Conservation (phyloP, 1,140 invertebrate species). For the Pachyrhynchus sulphureomaculatus region DNA sequence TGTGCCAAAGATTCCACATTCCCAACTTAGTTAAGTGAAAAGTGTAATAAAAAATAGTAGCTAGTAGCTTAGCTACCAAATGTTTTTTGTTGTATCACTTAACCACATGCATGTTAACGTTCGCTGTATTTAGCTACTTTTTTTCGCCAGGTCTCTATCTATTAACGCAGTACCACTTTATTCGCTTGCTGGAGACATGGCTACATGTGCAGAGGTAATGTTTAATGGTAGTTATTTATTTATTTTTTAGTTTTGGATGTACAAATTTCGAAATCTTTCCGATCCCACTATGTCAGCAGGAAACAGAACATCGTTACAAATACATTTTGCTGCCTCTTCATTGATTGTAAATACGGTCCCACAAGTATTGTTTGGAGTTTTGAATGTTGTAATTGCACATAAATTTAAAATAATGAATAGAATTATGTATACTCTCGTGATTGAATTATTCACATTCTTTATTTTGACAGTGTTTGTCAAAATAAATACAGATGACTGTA, state of each 20-base stretch:
- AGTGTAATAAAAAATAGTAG: too few relatives aligned
- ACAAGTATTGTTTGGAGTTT: not conserved
- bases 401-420: not conserved
- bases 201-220: too few relatives aligned
- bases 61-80: too few relatives aligned
- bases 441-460: not conserved
- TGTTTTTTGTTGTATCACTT: too few relatives aligned
- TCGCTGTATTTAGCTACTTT: too few relatives aligned
- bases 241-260: constrained; percentile 10
- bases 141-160: too few relatives aligned
- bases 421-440: not conserved
- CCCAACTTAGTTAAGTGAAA: too few relatives aligned
- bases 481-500: constrained; percentile 78
- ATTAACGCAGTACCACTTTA: too few relatives aligned
- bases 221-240: too few relatives aligned
- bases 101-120: too few relatives aligned
- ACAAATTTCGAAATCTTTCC: constrained; percentile 4
- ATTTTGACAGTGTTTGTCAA: constrained; percentile 68
- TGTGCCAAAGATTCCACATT: too few relatives aligned
- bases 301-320: not conserved
- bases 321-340: not conserved
- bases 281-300: not conserved
- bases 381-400: not conserved
- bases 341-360: not conserved
- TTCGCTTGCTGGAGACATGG: too few relatives aligned